Percentiles rank a stretch among this genome's conserved stretches.
Evolutionary conservation across 2,888 invertebrate genomes (phyloP).

Genomic region (Trypoxylon attenuatum): DNA sequence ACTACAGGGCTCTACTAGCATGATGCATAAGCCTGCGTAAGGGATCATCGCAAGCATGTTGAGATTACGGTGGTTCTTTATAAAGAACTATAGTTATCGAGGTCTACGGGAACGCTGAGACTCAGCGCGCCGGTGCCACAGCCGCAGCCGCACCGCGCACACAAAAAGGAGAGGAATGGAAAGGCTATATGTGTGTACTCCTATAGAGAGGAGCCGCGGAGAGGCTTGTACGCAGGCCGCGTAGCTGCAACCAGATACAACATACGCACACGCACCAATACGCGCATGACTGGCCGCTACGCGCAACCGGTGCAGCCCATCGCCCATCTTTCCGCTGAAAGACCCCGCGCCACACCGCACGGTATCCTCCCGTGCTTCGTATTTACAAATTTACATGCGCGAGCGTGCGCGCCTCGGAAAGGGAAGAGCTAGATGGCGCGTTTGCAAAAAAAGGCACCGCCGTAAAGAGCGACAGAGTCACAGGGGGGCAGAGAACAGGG

Average conservation of each 20-base stretch:
- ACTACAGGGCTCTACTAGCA: too few relatives aligned
- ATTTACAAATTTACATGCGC: conserved; percentile 53
- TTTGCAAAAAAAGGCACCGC: conserved; percentile 16
- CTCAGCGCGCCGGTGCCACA: not conserved
- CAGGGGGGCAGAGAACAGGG: conserved; percentile 1
- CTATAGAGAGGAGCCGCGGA: conserved; percentile 1
- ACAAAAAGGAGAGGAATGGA: not conserved
- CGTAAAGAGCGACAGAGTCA: conserved; percentile 2
- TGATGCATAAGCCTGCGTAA: conserved; percentile 24
- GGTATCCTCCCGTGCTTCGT: conserved; percentile 44
- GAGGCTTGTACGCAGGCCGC: conserved; percentile 24
- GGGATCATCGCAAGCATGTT: conserved; percentile 54
- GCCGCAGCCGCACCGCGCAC: conserved; percentile 3
- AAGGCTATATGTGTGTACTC: not conserved
- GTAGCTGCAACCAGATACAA: too few relatives aligned
- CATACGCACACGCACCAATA: conserved; percentile 24
- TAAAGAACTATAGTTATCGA: too few relatives aligned
- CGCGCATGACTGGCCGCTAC: conserved; percentile 20
- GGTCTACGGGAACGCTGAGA: conserved; percentile 33
- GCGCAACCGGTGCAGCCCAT: too few relatives aligned
- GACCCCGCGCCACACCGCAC: conserved; percentile 30
- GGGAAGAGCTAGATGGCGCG: conserved; percentile 22
- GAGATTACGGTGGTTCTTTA: conserved; percentile 61
- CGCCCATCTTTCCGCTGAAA: conserved; percentile 41
- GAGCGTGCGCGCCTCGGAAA: conserved; percentile 30